Percentiles rank a stretch among this genome's conserved stretches.
Evolutionary conservation across 2,113 vertebrate species (phyloP).

Genomic region (Protobothrops flavoviridis): DNA sequence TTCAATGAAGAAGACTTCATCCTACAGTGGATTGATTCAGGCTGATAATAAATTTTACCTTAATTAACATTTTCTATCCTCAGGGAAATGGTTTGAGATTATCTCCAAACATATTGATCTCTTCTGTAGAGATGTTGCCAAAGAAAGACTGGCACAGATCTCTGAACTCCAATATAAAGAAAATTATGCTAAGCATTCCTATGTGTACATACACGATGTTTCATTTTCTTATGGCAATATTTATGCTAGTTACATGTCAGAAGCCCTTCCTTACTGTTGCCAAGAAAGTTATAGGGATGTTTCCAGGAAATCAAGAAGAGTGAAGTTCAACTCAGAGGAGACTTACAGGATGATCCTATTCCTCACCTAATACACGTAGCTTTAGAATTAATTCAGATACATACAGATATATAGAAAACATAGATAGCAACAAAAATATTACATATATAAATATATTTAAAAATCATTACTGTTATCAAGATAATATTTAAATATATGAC

Average conservation of each 20-base stretch:
- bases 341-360: not conserved
- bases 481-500: slow-evolving; percentile 1
- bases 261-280: not conserved
- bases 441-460: slow-evolving; percentile 35
- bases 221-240: not conserved
- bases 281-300: not conserved
- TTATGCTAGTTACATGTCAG: not conserved
- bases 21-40: not conserved
- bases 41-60: not conserved
- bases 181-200: not conserved
- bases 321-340: not conserved
- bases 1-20: not conserved
- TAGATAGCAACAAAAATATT: not conserved
- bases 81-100: not conserved
- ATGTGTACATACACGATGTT: not conserved
- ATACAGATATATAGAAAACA: slow-evolving; percentile 1
- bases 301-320: not conserved
- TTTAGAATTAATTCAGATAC: not conserved
- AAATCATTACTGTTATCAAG: not conserved
- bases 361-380: not conserved
- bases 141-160: not conserved
- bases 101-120: not conserved
- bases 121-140: not conserved
- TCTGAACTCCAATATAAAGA: not conserved
- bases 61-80: not conserved